Conservation (phyloP, 2,888 invertebrate species). For the Nemapogon koenigi region DNA sequence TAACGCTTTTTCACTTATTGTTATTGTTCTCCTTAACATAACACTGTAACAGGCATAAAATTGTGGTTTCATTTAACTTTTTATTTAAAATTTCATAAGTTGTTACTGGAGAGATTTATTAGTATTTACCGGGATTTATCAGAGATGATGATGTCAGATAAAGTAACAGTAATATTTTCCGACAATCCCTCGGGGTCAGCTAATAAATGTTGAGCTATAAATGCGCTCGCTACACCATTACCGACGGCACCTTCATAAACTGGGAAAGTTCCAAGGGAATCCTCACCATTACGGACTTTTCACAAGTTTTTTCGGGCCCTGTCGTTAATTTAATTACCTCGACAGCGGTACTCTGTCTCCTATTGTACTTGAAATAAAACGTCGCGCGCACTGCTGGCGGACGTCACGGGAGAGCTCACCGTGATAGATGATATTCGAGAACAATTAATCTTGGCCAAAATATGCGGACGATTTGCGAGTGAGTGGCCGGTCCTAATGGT, state of each 20-base stretch:
- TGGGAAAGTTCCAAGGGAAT: constrained; percentile 20
- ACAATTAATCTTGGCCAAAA: constrained; percentile 65
- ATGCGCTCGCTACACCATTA: constrained; percentile 13
- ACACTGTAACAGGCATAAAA: too few relatives aligned
- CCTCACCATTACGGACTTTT: constrained; percentile 23
- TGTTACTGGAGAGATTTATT: background rate
- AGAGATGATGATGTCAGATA: background rate
- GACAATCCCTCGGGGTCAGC: constrained; percentile 6
- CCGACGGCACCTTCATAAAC: constrained; percentile 22
- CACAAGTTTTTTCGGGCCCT: constrained; percentile 17
- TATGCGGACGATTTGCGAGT: constrained; percentile 65
- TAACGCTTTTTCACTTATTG: too few relatives aligned
- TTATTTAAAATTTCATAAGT: too few relatives aligned
- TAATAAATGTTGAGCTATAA: constrained; percentile 9
- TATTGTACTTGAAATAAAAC: constrained; percentile 56
- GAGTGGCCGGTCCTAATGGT: constrained; percentile 62
- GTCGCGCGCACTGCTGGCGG: constrained; percentile 56
- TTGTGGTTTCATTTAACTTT: too few relatives aligned
- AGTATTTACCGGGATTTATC: background rate
- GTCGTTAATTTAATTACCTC: constrained; percentile 47
- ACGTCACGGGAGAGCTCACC: constrained; percentile 57
- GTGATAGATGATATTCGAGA: constrained; percentile 65
- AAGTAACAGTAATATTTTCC: constrained; percentile 4
- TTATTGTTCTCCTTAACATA: too few relatives aligned
- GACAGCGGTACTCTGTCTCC: constrained; percentile 35